A percentile compares a stretch with the other conserved stretches of the same genome.
These are phyloP conservation scores for Nemapogon koenigi DNA, from an alignment of 2,888 invertebrate species.

Conservation along the genomic window DNA sequence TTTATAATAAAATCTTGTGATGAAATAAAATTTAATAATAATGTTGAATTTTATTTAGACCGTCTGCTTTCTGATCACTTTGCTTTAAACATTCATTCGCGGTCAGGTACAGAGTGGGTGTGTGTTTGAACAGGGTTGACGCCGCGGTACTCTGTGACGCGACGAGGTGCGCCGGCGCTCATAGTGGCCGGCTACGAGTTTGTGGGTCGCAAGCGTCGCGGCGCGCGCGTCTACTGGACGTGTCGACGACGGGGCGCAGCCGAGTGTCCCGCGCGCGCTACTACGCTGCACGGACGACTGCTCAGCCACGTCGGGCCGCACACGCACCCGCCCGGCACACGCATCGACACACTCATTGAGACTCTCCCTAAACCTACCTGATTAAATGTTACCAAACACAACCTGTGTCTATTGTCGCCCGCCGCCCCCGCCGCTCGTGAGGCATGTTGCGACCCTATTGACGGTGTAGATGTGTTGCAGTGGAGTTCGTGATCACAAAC, in stretches of 20 bases:
- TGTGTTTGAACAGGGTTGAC: conserved; percentile 22
- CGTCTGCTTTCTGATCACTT: no score
- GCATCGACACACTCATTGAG: conserved; percentile 52
- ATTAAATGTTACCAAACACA: no score
- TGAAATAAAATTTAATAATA: no score
- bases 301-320: conserved; percentile 28
- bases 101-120: no score
- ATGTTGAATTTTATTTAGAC: no score
- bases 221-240: conserved; percentile 49
- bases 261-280: conserved; percentile 42
- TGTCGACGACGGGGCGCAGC: conserved; percentile 35
- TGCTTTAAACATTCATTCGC: no score
- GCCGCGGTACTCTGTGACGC: conserved; percentile 47
- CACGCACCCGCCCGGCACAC: conserved; percentile 34
- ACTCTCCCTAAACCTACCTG: conserved; percentile 23
- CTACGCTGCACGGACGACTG: conserved; percentile 40
- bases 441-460: conserved; percentile 23
- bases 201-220: conserved; percentile 49
- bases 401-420: no score
- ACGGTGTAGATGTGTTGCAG: conserved; percentile 47
- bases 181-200: conserved; percentile 41
- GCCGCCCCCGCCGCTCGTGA: no score
- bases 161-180: conserved; percentile 49
- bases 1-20: no score
- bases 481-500: conserved; percentile 62